Percentiles rank a stretch among this genome's conserved stretches.
Evolutionary conservation across 1,140 invertebrate species (phyloP).

Genomic region (Heterodera schachtii): DNA sequence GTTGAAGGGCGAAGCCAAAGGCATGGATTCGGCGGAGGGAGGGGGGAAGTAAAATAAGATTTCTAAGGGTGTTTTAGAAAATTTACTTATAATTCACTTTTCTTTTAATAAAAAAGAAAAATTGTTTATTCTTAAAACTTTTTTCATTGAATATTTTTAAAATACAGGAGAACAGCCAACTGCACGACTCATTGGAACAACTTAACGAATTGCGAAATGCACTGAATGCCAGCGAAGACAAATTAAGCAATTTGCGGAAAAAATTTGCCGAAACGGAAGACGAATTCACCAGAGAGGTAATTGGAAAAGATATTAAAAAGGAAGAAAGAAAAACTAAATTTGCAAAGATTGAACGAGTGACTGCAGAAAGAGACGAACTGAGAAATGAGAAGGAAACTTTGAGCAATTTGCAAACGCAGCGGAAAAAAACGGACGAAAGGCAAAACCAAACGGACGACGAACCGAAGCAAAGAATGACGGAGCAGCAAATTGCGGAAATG

Average conservation of each 20-base stretch:
- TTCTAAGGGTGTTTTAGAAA: too few species aligned
- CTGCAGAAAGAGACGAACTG: slow-evolving; percentile 14
- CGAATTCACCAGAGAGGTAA: slow-evolving; percentile 11
- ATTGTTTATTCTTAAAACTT: background rate
- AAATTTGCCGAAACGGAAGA: slow-evolving; percentile 16
- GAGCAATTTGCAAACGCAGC: too few species aligned
- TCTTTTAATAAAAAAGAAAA: too few species aligned
- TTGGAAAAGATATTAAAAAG: background rate
- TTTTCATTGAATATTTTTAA: background rate
- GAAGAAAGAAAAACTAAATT: background rate
- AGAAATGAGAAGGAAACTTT: background rate
- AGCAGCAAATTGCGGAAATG: background rate
- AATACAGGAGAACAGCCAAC: slow-evolving; percentile 9
- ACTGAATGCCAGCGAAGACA: slow-evolving; percentile 19
- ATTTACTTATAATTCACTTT: background rate
- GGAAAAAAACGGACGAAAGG: background rate
- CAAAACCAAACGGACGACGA: slow-evolving; percentile 9
- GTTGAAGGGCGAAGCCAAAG: background rate
- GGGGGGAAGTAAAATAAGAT: too few species aligned
- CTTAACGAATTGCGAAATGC: slow-evolving; percentile 10
- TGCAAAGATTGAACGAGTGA: background rate
- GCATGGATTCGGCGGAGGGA: background rate
- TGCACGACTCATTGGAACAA: background rate
- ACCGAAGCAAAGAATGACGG: background rate
- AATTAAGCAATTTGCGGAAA: slow-evolving; percentile 12